A percentile compares a stretch with the other conserved stretches of the same genome.
Conservation (phyloP, 2,113 vertebrate genomes). For the Callorhinus ursinus region DNA sequence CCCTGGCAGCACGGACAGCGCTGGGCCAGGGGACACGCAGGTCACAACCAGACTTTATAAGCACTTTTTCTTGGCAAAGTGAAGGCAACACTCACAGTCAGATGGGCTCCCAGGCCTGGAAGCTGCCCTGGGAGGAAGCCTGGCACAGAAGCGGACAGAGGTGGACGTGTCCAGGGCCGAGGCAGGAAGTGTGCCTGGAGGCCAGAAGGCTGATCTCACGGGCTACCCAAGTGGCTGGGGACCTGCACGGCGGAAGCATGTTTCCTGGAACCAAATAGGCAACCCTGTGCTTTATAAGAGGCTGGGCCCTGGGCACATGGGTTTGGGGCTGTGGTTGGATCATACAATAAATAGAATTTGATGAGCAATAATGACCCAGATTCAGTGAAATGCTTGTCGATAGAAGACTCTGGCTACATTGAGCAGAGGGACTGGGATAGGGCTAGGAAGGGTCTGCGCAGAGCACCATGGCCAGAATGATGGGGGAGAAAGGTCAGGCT, state of each 20-base stretch:
- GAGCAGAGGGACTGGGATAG: not conserved
- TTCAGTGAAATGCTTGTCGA: not conserved
- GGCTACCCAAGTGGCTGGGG: not conserved
- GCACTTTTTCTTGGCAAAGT: not conserved
- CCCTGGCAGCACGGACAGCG: not conserved
- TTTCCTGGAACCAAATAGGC: not conserved
- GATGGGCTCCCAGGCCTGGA: not conserved
- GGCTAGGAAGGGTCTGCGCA: not conserved
- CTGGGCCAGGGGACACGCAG: fast-evolving
- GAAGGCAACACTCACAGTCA: not conserved
- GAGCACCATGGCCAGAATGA: not conserved
- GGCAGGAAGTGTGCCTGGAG: not conserved
- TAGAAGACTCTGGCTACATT: not conserved
- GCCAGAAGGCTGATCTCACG: not conserved
- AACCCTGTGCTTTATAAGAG: not conserved
- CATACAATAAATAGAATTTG: too few relatives aligned
- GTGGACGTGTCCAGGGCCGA: not conserved
- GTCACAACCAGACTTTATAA: not conserved
- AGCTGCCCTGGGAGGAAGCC: not conserved
- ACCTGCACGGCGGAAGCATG: not conserved
- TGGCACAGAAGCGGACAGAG: not conserved
- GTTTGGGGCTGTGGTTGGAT: not conserved
- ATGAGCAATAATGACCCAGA: not conserved
- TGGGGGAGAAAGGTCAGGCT: too few relatives aligned
- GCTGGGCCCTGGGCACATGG: not conserved